These are phyloP conservation scores for Oreocharis arfaki DNA, from an alignment of 2,113 vertebrate species.

Conservation along the genomic window DNA sequence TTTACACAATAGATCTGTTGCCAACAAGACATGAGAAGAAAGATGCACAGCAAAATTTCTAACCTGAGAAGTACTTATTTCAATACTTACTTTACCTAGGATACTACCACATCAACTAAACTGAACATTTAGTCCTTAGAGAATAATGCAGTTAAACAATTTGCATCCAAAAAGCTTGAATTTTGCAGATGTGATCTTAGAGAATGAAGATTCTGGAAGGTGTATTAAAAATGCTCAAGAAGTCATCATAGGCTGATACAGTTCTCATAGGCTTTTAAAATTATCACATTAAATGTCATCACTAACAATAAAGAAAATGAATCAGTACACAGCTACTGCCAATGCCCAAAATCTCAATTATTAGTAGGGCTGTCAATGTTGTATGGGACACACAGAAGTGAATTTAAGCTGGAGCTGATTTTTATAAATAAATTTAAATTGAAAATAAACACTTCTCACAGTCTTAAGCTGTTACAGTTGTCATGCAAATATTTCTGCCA, in stretches of 20 bases:
- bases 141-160: neutral
- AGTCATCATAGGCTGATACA: neutral
- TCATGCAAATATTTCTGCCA: neutral
- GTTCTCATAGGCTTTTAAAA: neutral
- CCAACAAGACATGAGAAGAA: neutral
- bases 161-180: neutral
- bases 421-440: neutral
- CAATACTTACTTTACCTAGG: neutral
- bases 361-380: neutral
- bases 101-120: neutral
- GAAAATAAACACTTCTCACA: neutral
- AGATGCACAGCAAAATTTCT: neutral
- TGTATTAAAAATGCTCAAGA: neutral
- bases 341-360: neutral
- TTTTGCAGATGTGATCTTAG: neutral
- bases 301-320: constrained; percentile 12
- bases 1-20: neutral
- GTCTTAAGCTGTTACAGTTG: neutral
- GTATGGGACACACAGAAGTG: neutral
- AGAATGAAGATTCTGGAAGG: neutral
- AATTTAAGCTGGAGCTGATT: neutral
- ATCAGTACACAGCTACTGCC: neutral
- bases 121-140: neutral
- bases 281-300: neutral
- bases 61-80: neutral